A percentile compares a stretch with the other conserved stretches of the same genome.
These are phyloP conservation scores for Achlya flavicornis DNA, from an alignment of 2,888 invertebrate genomes.

Conservation along the genomic window DNA sequence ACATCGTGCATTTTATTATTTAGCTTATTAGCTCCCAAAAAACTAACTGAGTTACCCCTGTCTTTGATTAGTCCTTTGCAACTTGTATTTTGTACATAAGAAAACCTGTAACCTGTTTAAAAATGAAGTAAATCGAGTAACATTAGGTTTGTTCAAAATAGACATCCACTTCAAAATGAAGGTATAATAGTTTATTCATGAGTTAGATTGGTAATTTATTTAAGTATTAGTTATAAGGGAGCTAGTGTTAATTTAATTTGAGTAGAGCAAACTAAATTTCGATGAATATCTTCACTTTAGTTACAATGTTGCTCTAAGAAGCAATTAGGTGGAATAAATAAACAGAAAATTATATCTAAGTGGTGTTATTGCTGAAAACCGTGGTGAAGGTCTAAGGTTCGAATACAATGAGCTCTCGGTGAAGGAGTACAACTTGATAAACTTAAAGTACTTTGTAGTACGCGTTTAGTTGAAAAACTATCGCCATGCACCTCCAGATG, in stretches of 20 bases:
- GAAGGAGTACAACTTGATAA: too few species aligned
- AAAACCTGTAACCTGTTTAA: neutral
- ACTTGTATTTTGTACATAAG: too few species aligned
- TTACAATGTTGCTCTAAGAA: neutral
- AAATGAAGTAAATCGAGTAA: neutral
- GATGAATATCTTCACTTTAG: neutral
- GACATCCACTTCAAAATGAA: neutral
- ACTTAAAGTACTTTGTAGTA: too few species aligned
- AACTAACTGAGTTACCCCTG: too few species aligned
- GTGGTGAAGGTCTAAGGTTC: too few species aligned
- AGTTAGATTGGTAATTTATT: conserved; percentile 1
- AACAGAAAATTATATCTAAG: neutral
- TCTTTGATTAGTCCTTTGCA: too few species aligned
- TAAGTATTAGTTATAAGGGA: neutral
- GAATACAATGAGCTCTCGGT: too few species aligned
- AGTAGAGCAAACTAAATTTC: neutral
- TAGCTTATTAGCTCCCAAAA: too few species aligned
- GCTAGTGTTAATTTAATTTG: neutral
- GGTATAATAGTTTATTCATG: neutral
- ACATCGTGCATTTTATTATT: neutral
- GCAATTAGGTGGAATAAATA: neutral
- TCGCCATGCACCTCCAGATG: too few species aligned
- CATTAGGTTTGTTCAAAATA: neutral
- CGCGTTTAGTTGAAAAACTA: too few species aligned
- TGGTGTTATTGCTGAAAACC: too few species aligned